phyloP scores from a whole-genome alignment of 1,140 invertebrate genomes.

The Platorchestia sp. region DNA sequence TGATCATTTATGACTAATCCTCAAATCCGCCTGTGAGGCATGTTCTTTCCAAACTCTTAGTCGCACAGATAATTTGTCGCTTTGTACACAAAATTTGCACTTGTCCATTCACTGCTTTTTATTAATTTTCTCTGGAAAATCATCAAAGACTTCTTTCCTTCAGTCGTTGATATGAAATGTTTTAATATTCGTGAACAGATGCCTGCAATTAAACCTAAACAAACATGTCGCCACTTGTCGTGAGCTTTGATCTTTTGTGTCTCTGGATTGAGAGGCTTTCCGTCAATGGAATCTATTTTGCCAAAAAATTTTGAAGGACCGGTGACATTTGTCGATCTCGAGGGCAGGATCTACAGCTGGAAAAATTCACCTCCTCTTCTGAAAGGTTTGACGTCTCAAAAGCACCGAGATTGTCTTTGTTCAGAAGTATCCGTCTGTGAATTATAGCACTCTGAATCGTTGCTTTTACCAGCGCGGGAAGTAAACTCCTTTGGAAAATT shows the following conservation, averaged over 20 bases:
- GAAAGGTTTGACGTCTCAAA: not conserved
- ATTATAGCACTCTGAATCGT: not conserved
- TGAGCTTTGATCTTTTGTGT: conserved; percentile 48
- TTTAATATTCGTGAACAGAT: conserved; percentile 49
- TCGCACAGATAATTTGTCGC: not conserved
- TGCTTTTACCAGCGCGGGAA: not conserved
- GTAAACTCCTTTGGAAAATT: not conserved
- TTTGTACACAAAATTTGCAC: not conserved
- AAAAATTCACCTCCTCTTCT: not conserved
- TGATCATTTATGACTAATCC: no score
- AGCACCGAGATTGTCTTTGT: not conserved
- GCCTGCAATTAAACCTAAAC: conserved; percentile 51
- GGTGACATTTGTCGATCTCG: conserved; percentile 47
- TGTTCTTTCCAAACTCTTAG: not conserved
- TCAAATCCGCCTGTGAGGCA: not conserved
- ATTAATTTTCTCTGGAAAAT: not conserved
- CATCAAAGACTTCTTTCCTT: conserved; percentile 19
- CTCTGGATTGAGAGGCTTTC: conserved; percentile 35
- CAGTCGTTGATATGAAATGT: conserved; percentile 35
- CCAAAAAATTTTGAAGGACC: conserved; percentile 39
- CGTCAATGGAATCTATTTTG: conserved; percentile 42
- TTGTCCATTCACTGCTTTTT: not conserved
- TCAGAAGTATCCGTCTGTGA: conserved; percentile 34
- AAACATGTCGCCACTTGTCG: conserved; percentile 40
- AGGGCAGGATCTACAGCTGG: not conserved